Conservation (phyloP, 2,797 vertebrate genomes). For the Myotis findleyi region DNA sequence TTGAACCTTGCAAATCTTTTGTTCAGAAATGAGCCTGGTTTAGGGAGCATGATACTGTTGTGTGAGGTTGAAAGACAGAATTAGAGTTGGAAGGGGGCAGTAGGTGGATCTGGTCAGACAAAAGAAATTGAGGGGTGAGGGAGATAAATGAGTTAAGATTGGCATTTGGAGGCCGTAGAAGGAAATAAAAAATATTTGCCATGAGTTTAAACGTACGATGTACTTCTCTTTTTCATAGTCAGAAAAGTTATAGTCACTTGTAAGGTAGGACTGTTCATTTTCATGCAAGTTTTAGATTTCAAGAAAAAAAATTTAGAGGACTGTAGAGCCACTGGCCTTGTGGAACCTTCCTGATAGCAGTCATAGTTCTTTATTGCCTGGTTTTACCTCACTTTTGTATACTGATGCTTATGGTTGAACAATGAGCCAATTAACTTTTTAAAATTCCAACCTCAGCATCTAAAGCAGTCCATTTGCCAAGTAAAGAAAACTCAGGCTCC, state of each 20-base stretch:
- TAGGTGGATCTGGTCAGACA: neutral
- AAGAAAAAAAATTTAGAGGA: neutral
- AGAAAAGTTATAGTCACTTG: slow-evolving; percentile 33
- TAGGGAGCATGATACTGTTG: neutral
- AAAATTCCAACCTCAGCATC: slow-evolving; percentile 10
- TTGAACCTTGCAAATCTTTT: neutral
- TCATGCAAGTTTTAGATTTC: slow-evolving; percentile 51
- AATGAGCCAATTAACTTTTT: slow-evolving; percentile 21
- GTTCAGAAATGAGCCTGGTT: neutral
- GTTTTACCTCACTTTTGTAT: slow-evolving; percentile 27
- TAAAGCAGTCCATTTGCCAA: slow-evolving; percentile 43
- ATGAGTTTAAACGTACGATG: neutral
- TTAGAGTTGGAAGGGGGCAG: neutral
- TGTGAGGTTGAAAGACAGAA: neutral
- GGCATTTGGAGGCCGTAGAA: neutral
- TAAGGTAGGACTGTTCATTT: slow-evolving; percentile 9
- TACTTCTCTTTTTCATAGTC: neutral
- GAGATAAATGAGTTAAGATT: neutral
- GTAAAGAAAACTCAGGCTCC: slow-evolving; percentile 44
- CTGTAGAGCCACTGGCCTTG: neutral
- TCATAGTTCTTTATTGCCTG: slow-evolving; percentile 14
- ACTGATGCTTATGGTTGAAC: neutral
- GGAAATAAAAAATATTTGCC: slow-evolving; percentile 35
- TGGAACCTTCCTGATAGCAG: neutral
- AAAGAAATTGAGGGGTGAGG: neutral